A percentile compares a stretch with the other conserved stretches of the same genome.
Conservation (phyloP, 2,888 invertebrate genomes). For the Meliscaeva auricollis region DNA sequence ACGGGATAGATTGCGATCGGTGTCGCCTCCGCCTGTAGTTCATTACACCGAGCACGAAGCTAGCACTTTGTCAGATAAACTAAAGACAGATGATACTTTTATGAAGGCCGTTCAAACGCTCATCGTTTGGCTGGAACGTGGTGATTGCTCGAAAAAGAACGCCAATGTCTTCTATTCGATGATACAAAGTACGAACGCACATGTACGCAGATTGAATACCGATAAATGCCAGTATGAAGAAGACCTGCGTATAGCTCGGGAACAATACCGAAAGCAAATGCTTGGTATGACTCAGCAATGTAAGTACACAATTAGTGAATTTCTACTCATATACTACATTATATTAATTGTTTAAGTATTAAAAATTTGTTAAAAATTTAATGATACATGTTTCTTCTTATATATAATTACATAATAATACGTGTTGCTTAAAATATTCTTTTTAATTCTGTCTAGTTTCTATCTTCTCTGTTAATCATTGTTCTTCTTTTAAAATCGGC, state of each 20-base stretch:
- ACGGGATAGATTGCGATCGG: slow-evolving; percentile 88
- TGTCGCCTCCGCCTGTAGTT: slow-evolving; percentile 93
- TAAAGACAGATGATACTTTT: slow-evolving; percentile 94
- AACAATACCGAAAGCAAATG: slow-evolving; percentile 93
- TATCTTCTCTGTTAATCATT: slow-evolving; percentile 61
- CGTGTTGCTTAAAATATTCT: slow-evolving; percentile 63
- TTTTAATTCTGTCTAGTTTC: slow-evolving; percentile 64
- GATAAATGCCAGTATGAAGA: slow-evolving; percentile 95
- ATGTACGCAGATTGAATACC: slow-evolving; percentile 92
- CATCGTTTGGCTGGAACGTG: slow-evolving; percentile 96
- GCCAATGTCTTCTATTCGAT: slow-evolving; percentile 97
- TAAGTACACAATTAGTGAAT: slow-evolving; percentile 86
- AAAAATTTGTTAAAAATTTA: slow-evolving; percentile 8
- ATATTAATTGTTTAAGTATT: slow-evolving; percentile 12
- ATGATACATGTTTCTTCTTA: slow-evolving; percentile 32
- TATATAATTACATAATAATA: slow-evolving; percentile 38
- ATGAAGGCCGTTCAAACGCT: slow-evolving; percentile 93
- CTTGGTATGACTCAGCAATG: slow-evolving; percentile 95
- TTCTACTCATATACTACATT: slow-evolving; percentile 35
- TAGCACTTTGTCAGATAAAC: slow-evolving; percentile 90
- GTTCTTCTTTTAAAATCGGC: slow-evolving; percentile 41
- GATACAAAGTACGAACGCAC: slow-evolving; percentile 97
- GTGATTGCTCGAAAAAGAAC: slow-evolving; percentile 96
- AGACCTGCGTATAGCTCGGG: slow-evolving; percentile 93
- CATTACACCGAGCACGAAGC: slow-evolving; percentile 94